Conservation (phyloP, 2,888 invertebrate genomes). For the Amaurobius ferox region DNA sequence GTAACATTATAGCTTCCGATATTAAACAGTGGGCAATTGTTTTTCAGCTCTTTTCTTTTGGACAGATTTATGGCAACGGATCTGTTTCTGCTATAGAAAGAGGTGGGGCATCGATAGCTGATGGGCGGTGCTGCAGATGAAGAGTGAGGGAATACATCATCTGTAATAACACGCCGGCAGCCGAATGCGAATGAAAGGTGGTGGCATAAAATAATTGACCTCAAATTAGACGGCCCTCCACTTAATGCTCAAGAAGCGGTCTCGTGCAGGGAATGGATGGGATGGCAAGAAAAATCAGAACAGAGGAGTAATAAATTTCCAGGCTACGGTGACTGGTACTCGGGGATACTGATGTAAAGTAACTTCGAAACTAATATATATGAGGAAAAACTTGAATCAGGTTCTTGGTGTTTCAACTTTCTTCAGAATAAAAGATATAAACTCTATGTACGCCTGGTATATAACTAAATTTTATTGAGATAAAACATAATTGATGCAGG, state of each 20-base stretch:
- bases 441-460: no score
- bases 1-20: constrained; percentile 2
- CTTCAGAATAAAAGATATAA: no score
- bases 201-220: constrained; percentile 2
- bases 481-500: no score
- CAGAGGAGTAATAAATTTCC: no score
- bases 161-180: background rate
- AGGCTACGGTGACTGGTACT: no score
- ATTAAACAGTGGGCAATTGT: background rate
- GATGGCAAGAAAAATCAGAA: no score
- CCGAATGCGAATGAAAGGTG: background rate
- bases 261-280: background rate
- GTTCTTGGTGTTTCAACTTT: no score
- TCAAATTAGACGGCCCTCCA: background rate
- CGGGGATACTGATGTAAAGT: no score
- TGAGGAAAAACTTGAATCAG: no score
- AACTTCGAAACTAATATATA: no score
- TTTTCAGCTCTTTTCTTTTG: background rate
- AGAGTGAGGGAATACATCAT: background rate
- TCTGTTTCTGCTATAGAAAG: background rate
- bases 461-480: no score
- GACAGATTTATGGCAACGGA: background rate
- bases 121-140: constrained; percentile 12
- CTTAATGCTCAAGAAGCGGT: background rate
- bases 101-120: background rate